Base-by-base conservation (phyloP, 2,113 vertebrate species). In the Bubo scandiacus region DNA sequence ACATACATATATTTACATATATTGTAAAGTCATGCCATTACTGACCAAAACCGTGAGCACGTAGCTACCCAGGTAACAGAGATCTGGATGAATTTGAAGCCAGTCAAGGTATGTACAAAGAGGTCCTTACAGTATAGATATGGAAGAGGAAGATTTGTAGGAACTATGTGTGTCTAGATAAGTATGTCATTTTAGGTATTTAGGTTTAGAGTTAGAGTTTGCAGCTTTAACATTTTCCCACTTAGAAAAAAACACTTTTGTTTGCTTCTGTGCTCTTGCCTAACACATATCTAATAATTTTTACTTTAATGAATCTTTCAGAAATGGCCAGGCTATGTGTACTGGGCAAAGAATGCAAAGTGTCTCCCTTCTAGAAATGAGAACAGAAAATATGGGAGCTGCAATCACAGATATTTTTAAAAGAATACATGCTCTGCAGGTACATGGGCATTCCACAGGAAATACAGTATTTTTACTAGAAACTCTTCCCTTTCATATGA, bases 201-300 rank as follows among this genome's bases (percentile, higher is more conserved):
- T 77, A 54, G 27, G 12, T 45, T 70, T 74, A 74, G 26, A 30
- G 54, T 30, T 55, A 61, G 15, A 94, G 30, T 40, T n/a, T 47
- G 20, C 49, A 85, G 55, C 15, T 59, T 40, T 23, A 71, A 29
- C 21, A 49, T 82, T 77, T 82, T 88, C 20, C 29, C n/a, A 45
- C 12, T 42, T 65, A 12, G 16, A 36, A n/a, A n/a, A 89, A 66
- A 42, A 40, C 7, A 1, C 1, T 34, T 67, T 12, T 55, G 8
- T 62, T 81, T 92, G 27, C 12, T 86, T 90, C 63, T 82, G 3
- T 58, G 54, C 15, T 94, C 30, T 36, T 26, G 38, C 26, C 22
- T 54, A 58, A 62, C 13, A 29, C 0, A 0, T 34, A 45, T 7
- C 42, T 51, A 63, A 19, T 11, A 43, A 8, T 5, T 23, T 62